Evolutionary conservation across 2,888 invertebrate genomes (phyloP).

Genomic region (Abrostola triplasia): DNA sequence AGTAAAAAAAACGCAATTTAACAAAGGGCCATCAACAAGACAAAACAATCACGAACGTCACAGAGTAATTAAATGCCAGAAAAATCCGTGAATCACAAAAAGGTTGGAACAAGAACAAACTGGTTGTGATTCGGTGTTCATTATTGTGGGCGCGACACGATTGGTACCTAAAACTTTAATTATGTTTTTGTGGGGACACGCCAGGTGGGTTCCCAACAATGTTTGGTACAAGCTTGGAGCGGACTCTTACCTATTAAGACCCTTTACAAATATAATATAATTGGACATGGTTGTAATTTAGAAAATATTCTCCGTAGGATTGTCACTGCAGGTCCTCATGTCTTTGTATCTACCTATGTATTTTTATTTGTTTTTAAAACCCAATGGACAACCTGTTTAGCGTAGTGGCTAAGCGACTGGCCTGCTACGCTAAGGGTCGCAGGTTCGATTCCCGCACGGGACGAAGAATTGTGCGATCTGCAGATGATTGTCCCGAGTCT

Average conservation of each 20-base stretch:
- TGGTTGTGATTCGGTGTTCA: conserved; percentile 64
- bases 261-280: background rate
- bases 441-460: too few species aligned
- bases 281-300: too few species aligned
- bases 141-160: conserved; percentile 61
- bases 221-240: conserved; percentile 5
- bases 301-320: too few species aligned
- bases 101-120: conserved; percentile 23
- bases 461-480: too few species aligned
- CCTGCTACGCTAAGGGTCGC: too few species aligned
- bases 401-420: too few species aligned
- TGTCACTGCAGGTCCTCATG: too few species aligned
- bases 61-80: conserved; percentile 45
- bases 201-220: conserved; percentile 44
- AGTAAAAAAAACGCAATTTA: background rate
- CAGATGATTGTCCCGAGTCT: too few species aligned
- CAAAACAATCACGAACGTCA: conserved; percentile 7
- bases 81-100: conserved; percentile 53
- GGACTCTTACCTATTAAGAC: background rate
- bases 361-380: too few species aligned
- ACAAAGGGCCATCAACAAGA: conserved; percentile 5
- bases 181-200: conserved; percentile 70
- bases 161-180: conserved; percentile 70
- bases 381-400: too few species aligned
- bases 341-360: too few species aligned